Evolutionary conservation across 2,888 invertebrate genomes (phyloP).

Genomic region (Drosophila lutescens): DNA sequence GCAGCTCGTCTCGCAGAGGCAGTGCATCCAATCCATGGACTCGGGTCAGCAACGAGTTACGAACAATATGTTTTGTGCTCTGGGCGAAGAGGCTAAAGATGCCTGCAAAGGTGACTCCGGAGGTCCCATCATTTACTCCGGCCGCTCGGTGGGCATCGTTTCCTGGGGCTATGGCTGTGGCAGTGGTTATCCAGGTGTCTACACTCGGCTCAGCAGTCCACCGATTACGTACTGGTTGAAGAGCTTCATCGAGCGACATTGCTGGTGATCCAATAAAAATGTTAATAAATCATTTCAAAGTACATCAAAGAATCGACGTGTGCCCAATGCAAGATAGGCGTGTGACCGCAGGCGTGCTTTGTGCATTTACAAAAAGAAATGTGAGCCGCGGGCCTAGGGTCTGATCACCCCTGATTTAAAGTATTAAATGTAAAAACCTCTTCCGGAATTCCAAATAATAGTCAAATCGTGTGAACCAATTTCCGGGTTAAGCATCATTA

Average conservation of each 20-base stretch:
- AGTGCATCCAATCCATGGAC: slow-evolving; percentile 36
- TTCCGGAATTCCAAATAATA: slow-evolving; percentile 11
- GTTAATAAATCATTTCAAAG: background rate
- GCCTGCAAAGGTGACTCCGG: slow-evolving; percentile 79
- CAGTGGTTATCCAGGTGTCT: slow-evolving; percentile 90
- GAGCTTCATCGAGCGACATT: slow-evolving; percentile 20
- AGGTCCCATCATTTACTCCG: slow-evolving; percentile 64
- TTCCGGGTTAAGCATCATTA: slow-evolving; percentile 13
- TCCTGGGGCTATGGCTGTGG: slow-evolving; percentile 84
- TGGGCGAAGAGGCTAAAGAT: slow-evolving; percentile 52
- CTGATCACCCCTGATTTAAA: no score
- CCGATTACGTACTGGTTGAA: slow-evolving; percentile 44
- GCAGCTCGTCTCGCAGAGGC: slow-evolving; percentile 12
- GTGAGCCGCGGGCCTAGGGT: no score
- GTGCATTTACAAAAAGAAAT: no score
- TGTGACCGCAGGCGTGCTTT: no score
- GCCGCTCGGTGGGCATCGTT: slow-evolving; percentile 87
- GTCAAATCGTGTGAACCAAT: slow-evolving; percentile 12
- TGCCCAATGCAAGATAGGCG: no score
- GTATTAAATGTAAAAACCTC: slow-evolving; percentile 5
- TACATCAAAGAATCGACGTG: no score
- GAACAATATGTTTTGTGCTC: slow-evolving; percentile 71
- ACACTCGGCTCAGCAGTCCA: slow-evolving; percentile 86
- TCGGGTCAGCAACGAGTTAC: background rate
- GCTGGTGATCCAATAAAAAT: slow-evolving; percentile 1